phyloP scores from a whole-genome alignment of 2,113 vertebrate genomes.

The Odocoileus hemionus region DNA sequence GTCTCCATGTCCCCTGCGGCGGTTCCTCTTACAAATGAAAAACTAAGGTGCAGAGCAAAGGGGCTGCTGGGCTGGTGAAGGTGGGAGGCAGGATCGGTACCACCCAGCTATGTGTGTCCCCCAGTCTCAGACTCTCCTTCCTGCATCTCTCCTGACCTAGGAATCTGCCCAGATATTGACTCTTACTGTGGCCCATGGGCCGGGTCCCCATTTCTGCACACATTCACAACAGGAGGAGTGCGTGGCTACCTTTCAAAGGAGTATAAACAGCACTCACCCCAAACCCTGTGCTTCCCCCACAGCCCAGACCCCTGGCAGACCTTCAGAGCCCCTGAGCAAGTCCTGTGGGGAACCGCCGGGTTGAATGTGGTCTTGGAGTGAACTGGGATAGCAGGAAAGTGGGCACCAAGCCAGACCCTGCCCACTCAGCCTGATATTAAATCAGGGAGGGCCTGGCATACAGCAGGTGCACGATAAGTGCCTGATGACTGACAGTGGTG shows the following conservation, averaged over 20 bases:
- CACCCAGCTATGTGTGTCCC: neutral
- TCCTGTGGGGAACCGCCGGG: neutral
- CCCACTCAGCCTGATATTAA: neutral
- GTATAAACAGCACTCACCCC: neutral
- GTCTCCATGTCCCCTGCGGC: fast-evolving
- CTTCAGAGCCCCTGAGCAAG: neutral
- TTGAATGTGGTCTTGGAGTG: neutral
- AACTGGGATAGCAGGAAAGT: neutral
- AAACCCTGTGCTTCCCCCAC: neutral
- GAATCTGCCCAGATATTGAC: neutral
- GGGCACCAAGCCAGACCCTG: fast-evolving
- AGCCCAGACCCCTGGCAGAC: neutral
- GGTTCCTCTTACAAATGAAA: neutral
- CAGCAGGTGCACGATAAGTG: neutral
- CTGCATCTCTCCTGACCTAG: neutral
- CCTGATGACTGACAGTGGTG: fast-evolving
- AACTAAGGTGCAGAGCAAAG: neutral
- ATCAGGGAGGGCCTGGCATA: neutral
- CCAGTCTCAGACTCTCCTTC: no score
- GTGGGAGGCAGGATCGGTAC: neutral
- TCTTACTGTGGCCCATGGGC: neutral
- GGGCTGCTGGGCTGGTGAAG: neutral
- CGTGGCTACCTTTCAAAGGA: neutral
- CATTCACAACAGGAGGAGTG: neutral
- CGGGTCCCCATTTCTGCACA: fast-evolving